Evolutionary conservation across 2,888 invertebrate species (phyloP).

Genomic region (Lacanobia oleracea): DNA sequence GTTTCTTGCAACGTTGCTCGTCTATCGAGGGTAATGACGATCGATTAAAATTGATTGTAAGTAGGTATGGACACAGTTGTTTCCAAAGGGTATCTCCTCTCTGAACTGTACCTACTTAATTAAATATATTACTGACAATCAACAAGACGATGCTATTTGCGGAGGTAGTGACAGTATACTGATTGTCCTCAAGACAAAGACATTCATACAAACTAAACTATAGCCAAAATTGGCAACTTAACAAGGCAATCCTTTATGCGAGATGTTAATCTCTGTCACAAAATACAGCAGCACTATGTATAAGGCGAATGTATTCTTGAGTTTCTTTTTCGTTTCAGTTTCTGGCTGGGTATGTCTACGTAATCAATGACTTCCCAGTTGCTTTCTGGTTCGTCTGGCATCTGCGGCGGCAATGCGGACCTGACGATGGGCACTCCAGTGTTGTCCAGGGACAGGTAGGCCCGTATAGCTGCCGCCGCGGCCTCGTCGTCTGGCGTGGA

Average conservation of each 20-base stretch:
- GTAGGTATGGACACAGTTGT: not conserved
- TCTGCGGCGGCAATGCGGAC: slow-evolving; percentile 87
- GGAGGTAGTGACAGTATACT: slow-evolving; percentile 27
- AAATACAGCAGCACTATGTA: slow-evolving; percentile 20
- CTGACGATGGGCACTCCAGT: slow-evolving; percentile 91
- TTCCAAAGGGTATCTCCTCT: slow-evolving; percentile 10
- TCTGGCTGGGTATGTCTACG: slow-evolving; percentile 87
- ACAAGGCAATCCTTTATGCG: not conserved
- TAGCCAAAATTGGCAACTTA: slow-evolving; percentile 14
- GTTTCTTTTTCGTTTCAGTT: slow-evolving; percentile 45
- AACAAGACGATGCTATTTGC: slow-evolving; percentile 23
- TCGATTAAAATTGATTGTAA: slow-evolving; percentile 4
- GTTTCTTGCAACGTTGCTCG: slow-evolving; percentile 8
- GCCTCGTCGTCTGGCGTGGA: slow-evolving; percentile 87
- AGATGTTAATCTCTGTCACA: not conserved
- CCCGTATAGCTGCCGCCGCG: slow-evolving; percentile 87
- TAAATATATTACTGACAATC: slow-evolving; percentile 16
- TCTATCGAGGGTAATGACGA: not conserved
- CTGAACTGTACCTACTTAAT: slow-evolving; percentile 3
- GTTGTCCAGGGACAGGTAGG: slow-evolving; percentile 91
- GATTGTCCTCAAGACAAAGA: slow-evolving; percentile 28
- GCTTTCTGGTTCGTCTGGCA: slow-evolving; percentile 88
- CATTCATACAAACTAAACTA: slow-evolving; percentile 19
- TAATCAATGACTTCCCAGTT: slow-evolving; percentile 93
- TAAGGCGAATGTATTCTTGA: slow-evolving; percentile 27